Conservation (phyloP, 2,888 invertebrate species). For the Operophtera brumata region DNA sequence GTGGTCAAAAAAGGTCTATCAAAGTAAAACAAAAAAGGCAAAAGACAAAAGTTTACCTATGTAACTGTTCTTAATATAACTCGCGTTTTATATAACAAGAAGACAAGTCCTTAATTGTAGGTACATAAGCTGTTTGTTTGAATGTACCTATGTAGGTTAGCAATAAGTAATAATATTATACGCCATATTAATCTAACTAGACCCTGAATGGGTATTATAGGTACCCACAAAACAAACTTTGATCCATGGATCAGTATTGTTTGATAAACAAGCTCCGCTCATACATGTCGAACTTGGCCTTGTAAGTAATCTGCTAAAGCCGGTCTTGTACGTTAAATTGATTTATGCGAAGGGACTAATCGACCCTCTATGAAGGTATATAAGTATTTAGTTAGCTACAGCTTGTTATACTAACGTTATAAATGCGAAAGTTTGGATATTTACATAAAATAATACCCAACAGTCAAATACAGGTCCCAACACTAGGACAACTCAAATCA, state of each 20-base stretch:
- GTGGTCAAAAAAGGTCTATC: too few species aligned
- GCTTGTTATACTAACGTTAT: background rate
- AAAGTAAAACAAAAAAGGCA: too few species aligned
- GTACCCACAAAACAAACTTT: conserved; percentile 10
- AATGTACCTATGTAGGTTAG: background rate
- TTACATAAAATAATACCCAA: too few species aligned
- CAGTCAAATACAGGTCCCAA: too few species aligned
- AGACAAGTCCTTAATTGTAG: background rate
- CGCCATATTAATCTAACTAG: too few species aligned
- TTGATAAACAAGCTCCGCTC: conserved; percentile 25
- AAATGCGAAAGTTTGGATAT: too few species aligned
- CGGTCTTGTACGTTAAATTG: conserved; percentile 29
- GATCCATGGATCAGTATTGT: conserved; percentile 19
- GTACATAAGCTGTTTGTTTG: conserved; percentile 11
- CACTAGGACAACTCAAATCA: too few species aligned
- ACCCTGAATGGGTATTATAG: too few species aligned
- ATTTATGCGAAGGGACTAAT: conserved; percentile 28
- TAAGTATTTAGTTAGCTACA: background rate
- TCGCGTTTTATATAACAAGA: too few species aligned
- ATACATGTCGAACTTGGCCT: conserved; percentile 32
- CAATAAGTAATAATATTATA: background rate
- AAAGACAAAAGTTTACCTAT: too few species aligned
- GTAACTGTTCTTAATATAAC: too few species aligned
- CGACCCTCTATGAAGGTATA: background rate
- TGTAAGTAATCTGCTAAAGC: conserved; percentile 27